Conservation (phyloP, 2,113 vertebrate species). For the Sceloporus undulatus region DNA sequence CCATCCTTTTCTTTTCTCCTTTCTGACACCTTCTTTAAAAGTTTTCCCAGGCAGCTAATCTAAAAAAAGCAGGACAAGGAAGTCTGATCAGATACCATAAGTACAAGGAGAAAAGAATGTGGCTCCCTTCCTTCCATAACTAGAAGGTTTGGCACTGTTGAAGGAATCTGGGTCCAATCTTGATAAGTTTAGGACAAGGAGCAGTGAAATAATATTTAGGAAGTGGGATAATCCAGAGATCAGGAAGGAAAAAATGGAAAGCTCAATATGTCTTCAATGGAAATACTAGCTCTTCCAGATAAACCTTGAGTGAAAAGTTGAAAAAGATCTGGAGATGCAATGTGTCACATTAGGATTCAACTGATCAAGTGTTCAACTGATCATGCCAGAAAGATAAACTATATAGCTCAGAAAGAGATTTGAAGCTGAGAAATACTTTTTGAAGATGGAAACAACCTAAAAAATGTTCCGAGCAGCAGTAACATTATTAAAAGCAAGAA, state of each 20-base stretch:
- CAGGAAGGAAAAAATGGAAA: not conserved
- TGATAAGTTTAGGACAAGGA: too few relatives aligned
- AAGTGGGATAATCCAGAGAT: not conserved
- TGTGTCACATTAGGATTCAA: not conserved
- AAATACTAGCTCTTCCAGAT: not conserved
- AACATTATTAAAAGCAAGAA: not conserved
- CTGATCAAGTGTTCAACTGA: not conserved
- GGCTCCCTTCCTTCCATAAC: not conserved
- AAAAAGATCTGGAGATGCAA: not conserved
- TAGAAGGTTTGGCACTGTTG: not conserved
- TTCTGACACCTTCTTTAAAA: not conserved
- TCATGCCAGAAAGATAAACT: not conserved
- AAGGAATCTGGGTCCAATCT: not conserved
- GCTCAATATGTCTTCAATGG: not conserved
- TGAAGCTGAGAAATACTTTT: not conserved
- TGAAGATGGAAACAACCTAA: not conserved
- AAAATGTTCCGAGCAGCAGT: not conserved
- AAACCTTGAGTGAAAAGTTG: not conserved
- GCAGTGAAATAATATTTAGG: not conserved
- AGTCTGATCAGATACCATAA: not conserved
- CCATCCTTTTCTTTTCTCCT: not conserved
- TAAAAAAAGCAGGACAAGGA: not conserved
- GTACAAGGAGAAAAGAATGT: not conserved
- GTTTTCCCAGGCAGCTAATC: not conserved
- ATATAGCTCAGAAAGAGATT: conserved; percentile 1